phyloP scores from a whole-genome alignment of 2,113 vertebrate species.

The Oceanodroma tethys region DNA sequence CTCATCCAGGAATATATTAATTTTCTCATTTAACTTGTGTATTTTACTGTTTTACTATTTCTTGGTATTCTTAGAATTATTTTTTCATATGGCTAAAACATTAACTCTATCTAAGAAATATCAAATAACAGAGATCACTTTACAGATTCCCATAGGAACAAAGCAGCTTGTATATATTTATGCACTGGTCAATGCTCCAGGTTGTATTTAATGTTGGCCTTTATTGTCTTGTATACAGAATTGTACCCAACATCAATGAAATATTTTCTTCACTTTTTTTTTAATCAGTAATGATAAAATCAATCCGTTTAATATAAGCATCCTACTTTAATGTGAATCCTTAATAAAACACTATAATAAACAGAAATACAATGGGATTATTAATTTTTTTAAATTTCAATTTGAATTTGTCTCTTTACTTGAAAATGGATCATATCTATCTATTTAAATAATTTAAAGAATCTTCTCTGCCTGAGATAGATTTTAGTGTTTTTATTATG shows the following conservation, averaged over 20 bases:
- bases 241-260: not conserved
- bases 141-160: not conserved
- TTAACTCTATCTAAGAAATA: not conserved
- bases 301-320: not conserved
- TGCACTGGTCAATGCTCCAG: not conserved
- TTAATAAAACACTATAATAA: not conserved
- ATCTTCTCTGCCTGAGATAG: not conserved
- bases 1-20: slow-evolving; percentile 6
- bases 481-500: not conserved
- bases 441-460: not conserved
- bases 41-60: not conserved
- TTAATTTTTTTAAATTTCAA: not conserved
- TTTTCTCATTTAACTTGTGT: slow-evolving; percentile 11
- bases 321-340: not conserved
- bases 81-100: not conserved
- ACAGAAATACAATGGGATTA: not conserved
- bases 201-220: not conserved
- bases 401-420: not conserved
- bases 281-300: not conserved
- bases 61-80: not conserved
- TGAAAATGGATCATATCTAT: not conserved
- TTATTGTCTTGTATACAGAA: not conserved
- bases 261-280: not conserved
- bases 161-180: not conserved
- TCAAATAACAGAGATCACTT: not conserved